Evolutionary conservation across 2,797 vertebrate species (phyloP), one percentile per base, ranked within the genome.

Genomic region (Dendrocincla fuliginosa): DNA sequence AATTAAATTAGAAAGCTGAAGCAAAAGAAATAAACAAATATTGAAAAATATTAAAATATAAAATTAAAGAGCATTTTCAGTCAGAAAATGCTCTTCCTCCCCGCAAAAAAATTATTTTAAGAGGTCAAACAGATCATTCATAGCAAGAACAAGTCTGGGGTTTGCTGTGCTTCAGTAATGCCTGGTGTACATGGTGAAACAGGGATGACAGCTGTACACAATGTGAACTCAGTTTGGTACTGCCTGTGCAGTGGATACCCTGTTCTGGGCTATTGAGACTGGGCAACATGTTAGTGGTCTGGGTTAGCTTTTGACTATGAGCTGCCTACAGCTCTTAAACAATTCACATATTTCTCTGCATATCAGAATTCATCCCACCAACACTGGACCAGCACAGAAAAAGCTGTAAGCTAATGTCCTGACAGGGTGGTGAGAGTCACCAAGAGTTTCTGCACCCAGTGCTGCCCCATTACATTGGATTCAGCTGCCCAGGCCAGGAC

Each of bases 171-270:
- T 79, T 80, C 41, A 59, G 56, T 70, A 65, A 69, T 37, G 15
- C 3, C 9, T 20, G 20, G 33, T 67, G 18, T 9, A 4, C 8
- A 1, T 1, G 2, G 5, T 41, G 42, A 60, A 63, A 47, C 16
- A 16, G 4, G 7, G 2, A 16, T 27, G 17, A 68, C 23, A 87
- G 15, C 11, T 65, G 28, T 30, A 27, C 6, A 15, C 8, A 42
- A 3, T 0, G 0, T 6, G 24, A 3, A 19, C 13, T 74, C 16
- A 37, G 4, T 4, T 25, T 49, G 28, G 13, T 50, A 19, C 33
- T 33, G 5, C 10, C n/a, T n/a, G 17, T 11, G 32, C 2, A n/a
- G 27, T 23, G 9, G 10, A 6, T n/a, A 30, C 16, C 11, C 20
- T 83, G 10, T 7, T 69, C 23, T 33, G 59, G 32, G 8, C 11